A percentile compares a stretch with the other conserved stretches of the same genome.
phyloP scores from a whole-genome alignment of 2,113 vertebrate species.

The Oncorhynchus nerka region DNA sequence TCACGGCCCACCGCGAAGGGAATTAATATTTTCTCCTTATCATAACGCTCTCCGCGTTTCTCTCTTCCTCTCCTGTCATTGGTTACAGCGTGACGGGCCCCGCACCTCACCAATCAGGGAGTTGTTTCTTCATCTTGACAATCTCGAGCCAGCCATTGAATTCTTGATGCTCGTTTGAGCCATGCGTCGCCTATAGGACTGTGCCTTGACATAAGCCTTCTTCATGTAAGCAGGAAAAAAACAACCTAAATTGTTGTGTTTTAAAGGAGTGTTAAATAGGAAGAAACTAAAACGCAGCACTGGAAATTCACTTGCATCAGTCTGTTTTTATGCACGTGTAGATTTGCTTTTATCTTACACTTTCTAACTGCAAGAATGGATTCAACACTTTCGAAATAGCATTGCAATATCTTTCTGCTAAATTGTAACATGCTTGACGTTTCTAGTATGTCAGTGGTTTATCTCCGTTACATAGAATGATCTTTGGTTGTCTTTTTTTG shows the following conservation, averaged over 20 bases:
- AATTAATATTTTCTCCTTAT: constrained; percentile 78
- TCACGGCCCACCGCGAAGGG: constrained; percentile 80
- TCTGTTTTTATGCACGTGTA: not conserved
- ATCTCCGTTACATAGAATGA: not conserved
- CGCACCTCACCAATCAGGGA: constrained; percentile 79
- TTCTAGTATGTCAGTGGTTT: not conserved
- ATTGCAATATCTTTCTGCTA: not conserved
- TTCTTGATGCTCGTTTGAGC: constrained; percentile 50
- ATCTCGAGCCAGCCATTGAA: constrained; percentile 58
- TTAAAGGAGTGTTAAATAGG: not conserved
- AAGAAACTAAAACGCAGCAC: not conserved
- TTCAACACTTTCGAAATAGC: not conserved
- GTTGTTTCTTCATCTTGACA: constrained; percentile 66
- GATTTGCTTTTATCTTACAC: not conserved
- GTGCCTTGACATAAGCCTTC: constrained; percentile 13
- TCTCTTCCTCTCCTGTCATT: constrained; percentile 70
- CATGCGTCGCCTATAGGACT: constrained; percentile 26
- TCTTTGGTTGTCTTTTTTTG: not conserved
- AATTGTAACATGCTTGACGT: not conserved
- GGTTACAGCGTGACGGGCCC: constrained; percentile 74
- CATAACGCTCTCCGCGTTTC: constrained; percentile 73
- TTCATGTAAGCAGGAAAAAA: not conserved
- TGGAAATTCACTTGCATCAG: not conserved
- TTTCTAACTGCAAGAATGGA: not conserved
- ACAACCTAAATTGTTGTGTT: too few species aligned